Evolutionary conservation across 2,888 invertebrate genomes (phyloP), one percentile per base, ranked within the genome.

Genomic region (Disparrhopalites patrizii): DNA sequence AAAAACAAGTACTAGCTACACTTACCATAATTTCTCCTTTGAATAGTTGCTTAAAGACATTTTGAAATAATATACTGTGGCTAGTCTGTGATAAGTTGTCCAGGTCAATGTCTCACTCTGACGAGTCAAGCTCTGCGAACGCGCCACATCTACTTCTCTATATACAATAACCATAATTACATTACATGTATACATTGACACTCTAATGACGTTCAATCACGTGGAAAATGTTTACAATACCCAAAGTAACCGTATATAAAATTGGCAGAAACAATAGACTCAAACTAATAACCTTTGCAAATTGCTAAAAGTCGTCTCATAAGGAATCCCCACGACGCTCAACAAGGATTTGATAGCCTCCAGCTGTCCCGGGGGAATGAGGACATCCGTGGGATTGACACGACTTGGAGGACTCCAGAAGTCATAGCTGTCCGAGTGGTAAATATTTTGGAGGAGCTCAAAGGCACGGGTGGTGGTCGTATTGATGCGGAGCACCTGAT

Each of bases 291-390:
- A 71, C 70, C 36, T 66, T 67, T 70, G 65, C 10, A 75, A 33
- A 64, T 75, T 63, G 0, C 58, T 5, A 23, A 70, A 56, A 1
- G 65, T 28, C 3, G 72, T 65, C 51, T 71, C 54, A 61, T 69
- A 73, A 1, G 68, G 70, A 36, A 72, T 66, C 2, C 38, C 58
- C 1, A 73, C 27, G 7, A 67, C 38, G 1, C 31, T 40, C 30
- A 75, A 67, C 18, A 75, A 38, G 1, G 43, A 56, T 52, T 69
- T 71, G 15, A 72, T 5, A 25, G 67, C 64, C 1, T 62, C 47
- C 3, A 68, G 31, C 36, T 73, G 81, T 68, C 85, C 85, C 1
- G 89, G 88, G 0, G 90, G 85, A 13, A 91, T 85, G 51, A 91
- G 82, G 3, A 91, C 80, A 77, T 91, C 91, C 0, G 86, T 85